A percentile compares a stretch with the other conserved stretches of the same genome.
Evolutionary conservation across 2,797 vertebrate genomes (phyloP).

Genomic region (Coluber constrictor): DNA sequence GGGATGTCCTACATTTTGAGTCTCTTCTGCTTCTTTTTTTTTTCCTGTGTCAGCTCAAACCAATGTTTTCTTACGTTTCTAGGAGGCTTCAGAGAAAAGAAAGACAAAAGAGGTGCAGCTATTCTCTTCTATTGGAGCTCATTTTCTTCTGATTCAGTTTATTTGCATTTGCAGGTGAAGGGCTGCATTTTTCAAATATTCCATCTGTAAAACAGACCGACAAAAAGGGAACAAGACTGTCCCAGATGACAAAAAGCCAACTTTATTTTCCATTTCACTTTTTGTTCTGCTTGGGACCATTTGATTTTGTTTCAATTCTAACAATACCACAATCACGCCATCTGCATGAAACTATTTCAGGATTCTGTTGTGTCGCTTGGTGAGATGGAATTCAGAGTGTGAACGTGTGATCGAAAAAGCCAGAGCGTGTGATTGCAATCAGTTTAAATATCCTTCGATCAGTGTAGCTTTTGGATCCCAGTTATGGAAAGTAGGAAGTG

Average conservation of each 20-base stretch:
- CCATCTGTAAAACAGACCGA: not conserved
- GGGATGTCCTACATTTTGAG: not conserved
- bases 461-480: not conserved
- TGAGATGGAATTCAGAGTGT: not conserved
- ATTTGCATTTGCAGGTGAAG: not conserved
- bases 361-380: not conserved
- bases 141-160: not conserved
- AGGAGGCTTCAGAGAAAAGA: not conserved
- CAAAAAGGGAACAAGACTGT: too few relatives aligned
- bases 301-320: not conserved
- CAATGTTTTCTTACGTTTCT: not conserved
- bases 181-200: not conserved
- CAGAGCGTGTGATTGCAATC: not conserved
- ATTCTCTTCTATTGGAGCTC: not conserved
- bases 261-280: not conserved
- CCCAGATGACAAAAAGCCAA: too few relatives aligned
- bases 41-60: not conserved
- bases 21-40: not conserved
- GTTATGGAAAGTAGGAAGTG: not conserved
- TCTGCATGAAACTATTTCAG: not conserved
- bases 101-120: not conserved
- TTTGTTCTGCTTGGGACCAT: not conserved
- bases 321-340: not conserved
- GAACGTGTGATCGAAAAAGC: not conserved
- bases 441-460: not conserved